Conservation (phyloP, 2,113 vertebrate species). For the Thalassarche chlororhynchos region DNA sequence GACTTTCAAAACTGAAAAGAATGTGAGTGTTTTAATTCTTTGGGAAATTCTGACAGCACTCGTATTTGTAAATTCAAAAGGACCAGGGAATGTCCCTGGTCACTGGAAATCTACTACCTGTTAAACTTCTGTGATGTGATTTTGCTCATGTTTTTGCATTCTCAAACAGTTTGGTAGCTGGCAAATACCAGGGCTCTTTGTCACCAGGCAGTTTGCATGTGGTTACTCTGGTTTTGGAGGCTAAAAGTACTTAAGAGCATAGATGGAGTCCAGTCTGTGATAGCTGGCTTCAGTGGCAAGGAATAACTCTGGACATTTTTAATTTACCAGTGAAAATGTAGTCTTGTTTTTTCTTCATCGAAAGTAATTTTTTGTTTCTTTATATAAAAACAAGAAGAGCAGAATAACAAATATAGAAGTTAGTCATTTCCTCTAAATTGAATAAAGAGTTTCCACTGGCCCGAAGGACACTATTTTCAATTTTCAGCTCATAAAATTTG, state of each 20-base stretch:
- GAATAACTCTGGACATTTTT: background rate
- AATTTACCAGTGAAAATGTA: background rate
- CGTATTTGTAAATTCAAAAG: background rate
- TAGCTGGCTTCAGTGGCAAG: background rate
- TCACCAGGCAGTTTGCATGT: background rate
- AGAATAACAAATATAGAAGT: background rate
- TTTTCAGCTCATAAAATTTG: background rate
- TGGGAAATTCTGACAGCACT: background rate
- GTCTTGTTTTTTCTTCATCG: background rate
- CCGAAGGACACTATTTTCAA: background rate
- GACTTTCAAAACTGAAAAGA: background rate
- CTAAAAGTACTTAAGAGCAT: background rate
- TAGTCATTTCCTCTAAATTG: background rate
- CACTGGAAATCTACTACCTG: background rate
- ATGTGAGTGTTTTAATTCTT: accelerated
- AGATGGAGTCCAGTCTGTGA: background rate
- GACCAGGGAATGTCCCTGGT: too few species aligned
- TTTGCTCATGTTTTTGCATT: background rate
- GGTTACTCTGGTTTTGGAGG: background rate
- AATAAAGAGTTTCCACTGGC: background rate
- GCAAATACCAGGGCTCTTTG: background rate
- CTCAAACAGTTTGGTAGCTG: background rate
- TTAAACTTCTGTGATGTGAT: background rate
- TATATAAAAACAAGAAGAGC: background rate
- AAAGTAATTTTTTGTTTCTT: background rate